Evolutionary conservation across 2,797 vertebrate genomes (phyloP).

Genomic region (Anas georgica): DNA sequence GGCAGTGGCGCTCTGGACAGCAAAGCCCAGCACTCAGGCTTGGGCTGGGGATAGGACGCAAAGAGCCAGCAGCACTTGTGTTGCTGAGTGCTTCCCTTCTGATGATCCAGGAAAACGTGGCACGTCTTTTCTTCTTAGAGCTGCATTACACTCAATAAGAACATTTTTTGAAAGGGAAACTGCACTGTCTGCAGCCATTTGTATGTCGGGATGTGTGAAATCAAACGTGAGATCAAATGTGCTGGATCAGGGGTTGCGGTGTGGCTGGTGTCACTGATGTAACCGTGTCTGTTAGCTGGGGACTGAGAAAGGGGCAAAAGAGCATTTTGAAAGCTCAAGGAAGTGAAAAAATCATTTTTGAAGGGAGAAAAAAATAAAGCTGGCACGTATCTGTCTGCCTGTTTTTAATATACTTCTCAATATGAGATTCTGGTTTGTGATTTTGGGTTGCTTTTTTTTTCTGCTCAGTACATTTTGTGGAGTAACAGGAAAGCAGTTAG

Average conservation of each 20-base stretch:
- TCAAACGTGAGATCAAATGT: not conserved
- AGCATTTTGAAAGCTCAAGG: not conserved
- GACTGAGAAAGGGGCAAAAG: not conserved
- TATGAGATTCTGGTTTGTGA: constrained; percentile 29
- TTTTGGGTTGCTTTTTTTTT: constrained; percentile 30
- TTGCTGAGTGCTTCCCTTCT: not conserved
- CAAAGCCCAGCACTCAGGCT: not conserved
- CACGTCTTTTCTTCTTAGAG: not conserved
- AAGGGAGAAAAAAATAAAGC: constrained; percentile 23
- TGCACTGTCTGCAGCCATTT: not conserved
- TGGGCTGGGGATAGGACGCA: not conserved
- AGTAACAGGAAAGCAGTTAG: not conserved
- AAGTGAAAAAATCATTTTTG: constrained; percentile 23
- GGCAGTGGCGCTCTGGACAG: not conserved
- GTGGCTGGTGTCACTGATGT: not conserved
- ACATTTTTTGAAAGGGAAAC: not conserved
- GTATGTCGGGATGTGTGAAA: not conserved
- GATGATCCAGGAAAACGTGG: fast-evolving
- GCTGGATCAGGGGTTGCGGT: not conserved
- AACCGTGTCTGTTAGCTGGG: not conserved
- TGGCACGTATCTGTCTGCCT: constrained; percentile 18
- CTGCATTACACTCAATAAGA: not conserved
- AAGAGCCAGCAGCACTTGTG: fast-evolving
- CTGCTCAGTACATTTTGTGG: constrained; percentile 55
- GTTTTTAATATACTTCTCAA: constrained; percentile 52